Base-by-base conservation (phyloP, 2,113 vertebrate genomes). In the Dicaeum eximium region DNA sequence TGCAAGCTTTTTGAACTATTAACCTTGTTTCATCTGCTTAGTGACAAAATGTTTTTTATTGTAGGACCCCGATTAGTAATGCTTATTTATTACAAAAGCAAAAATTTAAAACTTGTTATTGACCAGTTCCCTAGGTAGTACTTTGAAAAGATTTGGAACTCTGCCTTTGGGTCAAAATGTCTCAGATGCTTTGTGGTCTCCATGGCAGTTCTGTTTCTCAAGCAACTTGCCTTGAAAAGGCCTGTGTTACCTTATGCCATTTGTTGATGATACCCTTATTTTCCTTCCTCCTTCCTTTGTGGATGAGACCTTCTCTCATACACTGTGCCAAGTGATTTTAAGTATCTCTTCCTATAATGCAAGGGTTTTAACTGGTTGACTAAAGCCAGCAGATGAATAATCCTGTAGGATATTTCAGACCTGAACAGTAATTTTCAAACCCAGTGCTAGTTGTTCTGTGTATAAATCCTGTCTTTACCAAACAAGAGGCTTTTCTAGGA, bases 141-240 rank as follows among this genome's bases (percentile, higher is more conserved):
- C 86, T 91, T 74, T 92, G 93, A 96, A 97, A 97, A 95, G 80
- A 94, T 90, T 96, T 94, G 87, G 85, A 96, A 92, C 91, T 67
- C 71, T 88, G 90, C 80, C 91, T 96, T 96, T 97, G 79, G 74
- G 92, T 97, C 92, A 96, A 96, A 97, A 94, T 96, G 80, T 96
- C 93, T 96, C 95, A 95, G 86, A 96, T 97, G 92, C 88, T 93
- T 97, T 97, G 93, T 96, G 79, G 66, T 95, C 97, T 92, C 95
- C 94, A 94, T 96, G 93, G 90, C 58, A 97, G 60, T 96, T 93
- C 71, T 85, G 82, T 96, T 96, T 96, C 88, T 96, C 72, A 96
- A 89, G 90, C 93, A 96, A 95, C 61, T 4, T 95, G 90, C 83
- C 79, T 62, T 94, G 92, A 94, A 93, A 96, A 95, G 90, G 80